Base-by-base conservation (phyloP, 2,888 invertebrate genomes). In the Sinelater perroti region DNA sequence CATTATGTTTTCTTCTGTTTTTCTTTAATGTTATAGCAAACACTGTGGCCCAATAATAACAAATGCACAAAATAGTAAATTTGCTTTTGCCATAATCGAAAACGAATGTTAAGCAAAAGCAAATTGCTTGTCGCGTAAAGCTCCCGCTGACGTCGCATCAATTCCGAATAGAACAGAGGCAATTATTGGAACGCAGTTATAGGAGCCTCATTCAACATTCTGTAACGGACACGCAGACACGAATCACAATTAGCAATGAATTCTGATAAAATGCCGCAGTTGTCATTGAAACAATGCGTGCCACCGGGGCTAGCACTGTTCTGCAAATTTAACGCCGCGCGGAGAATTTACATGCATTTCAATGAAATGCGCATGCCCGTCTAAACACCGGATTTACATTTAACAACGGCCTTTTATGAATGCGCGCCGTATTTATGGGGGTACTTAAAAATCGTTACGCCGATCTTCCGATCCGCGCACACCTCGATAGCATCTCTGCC, bases 391-490 rank as follows among this genome's bases (percentile, higher is more conserved):
- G 18, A 61, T 61, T 61, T 61, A 61, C 61, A 61, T 60, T 56
- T 46, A 55, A 50, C 52, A 52, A 17, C 42, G 46, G 31, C 47
- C 49, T 47, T 60, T 60, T 60, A 56, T 60, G 52, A 56, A 53
- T 59, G 40, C 54, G 36, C 40, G 52, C 54, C 36, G 56, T 59
- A 50, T 64, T 64, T 63, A 64, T 63, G 59, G 60, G 42, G 30
- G 31, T 60, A 64, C 62, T 64, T 64, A 63, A 64, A 64, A 61
- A 64, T 52, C 61, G 62, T 56, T 61, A 61, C 63, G 57, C 54
- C 52, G 56, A 59, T 61, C 56, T 56, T 56, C 24, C 52, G 35
- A 56, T 62, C 54, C 40, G 53, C 53, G 54, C 55, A 56, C 61
- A 56, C 53, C 31, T 42, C 20, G 66, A 66, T 66, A 64, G 56